Conservation (phyloP, 2,797 vertebrate genomes). For the Pygocentrus nattereri region DNA sequence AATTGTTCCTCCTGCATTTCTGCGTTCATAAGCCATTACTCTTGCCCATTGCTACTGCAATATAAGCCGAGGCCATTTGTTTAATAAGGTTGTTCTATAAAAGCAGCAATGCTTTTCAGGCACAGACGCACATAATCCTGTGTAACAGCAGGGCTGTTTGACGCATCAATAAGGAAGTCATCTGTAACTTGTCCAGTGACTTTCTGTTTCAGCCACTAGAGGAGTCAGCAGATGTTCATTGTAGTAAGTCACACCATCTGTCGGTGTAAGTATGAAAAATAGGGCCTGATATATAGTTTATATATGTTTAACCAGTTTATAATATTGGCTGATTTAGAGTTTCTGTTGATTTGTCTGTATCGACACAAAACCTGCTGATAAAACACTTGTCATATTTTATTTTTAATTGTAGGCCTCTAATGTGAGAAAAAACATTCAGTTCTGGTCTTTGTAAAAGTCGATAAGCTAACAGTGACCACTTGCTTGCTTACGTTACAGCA, state of each 20-base stretch:
- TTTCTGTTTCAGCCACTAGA: neutral
- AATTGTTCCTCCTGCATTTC: neutral
- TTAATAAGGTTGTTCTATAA: neutral
- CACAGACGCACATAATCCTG: neutral
- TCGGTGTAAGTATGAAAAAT: neutral
- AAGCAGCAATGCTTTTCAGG: neutral
- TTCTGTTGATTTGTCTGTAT: too few species aligned
- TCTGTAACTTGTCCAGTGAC: neutral
- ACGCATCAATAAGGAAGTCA: neutral
- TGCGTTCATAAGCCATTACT: neutral
- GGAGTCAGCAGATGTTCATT: neutral
- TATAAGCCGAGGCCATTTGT: conserved; percentile 2
- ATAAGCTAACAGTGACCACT: too few species aligned
- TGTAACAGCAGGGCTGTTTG: neutral
- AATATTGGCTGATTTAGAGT: too few species aligned
- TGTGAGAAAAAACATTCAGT: too few species aligned
- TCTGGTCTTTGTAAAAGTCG: too few species aligned
- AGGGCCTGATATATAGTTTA: too few species aligned
- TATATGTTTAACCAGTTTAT: too few species aligned
- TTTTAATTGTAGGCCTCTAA: too few species aligned
- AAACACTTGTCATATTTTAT: too few species aligned
- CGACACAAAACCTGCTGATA: too few species aligned
- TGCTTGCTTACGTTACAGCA: too few species aligned
- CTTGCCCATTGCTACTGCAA: neutral
- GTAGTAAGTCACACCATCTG: neutral